Evolutionary conservation across 2,888 invertebrate genomes (phyloP).

Genomic region (Timandra comae): DNA sequence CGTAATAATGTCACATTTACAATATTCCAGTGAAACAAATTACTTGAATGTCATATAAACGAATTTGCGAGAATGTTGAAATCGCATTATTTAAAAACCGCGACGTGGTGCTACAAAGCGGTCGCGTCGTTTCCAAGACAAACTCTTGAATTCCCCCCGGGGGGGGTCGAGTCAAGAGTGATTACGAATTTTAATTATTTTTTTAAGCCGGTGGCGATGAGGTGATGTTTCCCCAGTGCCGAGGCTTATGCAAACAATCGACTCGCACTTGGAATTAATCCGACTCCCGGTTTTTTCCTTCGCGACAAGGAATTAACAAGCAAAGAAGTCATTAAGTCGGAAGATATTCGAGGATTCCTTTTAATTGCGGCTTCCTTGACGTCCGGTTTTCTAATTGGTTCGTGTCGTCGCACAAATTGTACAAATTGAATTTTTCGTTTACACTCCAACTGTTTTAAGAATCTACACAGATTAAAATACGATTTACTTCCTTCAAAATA

Average conservation of each 20-base stretch:
- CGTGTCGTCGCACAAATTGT: conserved; percentile 57
- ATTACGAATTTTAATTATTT: conserved; percentile 78
- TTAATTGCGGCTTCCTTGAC: conserved; percentile 72
- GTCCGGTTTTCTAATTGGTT: conserved; percentile 71
- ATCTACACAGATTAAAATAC: no score
- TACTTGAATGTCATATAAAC: conserved; percentile 42
- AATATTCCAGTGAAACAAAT: conserved; percentile 45
- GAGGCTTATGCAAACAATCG: conserved; percentile 77
- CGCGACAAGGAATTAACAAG: conserved; percentile 76
- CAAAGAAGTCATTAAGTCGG: conserved; percentile 76
- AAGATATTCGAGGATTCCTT: conserved; percentile 73
- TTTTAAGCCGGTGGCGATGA: conserved; percentile 75
- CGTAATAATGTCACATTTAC: conserved; percentile 57
- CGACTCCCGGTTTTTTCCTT: conserved; percentile 67
- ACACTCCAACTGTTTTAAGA: conserved; percentile 22
- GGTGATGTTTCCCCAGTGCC: conserved; percentile 71
- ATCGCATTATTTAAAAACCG: conserved; percentile 35
- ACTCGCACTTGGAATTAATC: conserved; percentile 77
- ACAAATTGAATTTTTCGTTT: conserved; percentile 54
- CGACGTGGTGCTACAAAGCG: conserved; percentile 24
- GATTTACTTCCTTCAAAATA: no score
- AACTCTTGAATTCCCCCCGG: conserved; percentile 42
- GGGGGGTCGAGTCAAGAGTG: conserved; percentile 72
- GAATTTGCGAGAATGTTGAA: conserved; percentile 43
- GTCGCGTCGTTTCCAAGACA: conserved; percentile 38